phyloP scores from a whole-genome alignment of 2,113 vertebrate genomes.

The Polypterus bichir region DNA sequence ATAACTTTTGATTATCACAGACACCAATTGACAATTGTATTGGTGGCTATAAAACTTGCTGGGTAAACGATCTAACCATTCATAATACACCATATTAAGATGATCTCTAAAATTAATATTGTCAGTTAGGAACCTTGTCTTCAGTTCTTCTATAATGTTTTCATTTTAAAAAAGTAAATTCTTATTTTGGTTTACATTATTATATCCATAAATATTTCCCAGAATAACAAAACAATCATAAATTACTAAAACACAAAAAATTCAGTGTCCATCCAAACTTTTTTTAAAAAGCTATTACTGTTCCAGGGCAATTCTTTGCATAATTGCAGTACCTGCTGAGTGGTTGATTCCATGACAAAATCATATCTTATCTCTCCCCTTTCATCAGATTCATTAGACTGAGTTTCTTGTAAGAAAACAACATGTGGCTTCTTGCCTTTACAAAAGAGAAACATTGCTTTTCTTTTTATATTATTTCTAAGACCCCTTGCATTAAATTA shows the following conservation, averaged over 20 bases:
- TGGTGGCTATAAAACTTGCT: too few species aligned
- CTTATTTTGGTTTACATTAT: constrained; percentile 4
- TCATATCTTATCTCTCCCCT: background rate
- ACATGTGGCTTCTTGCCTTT: constrained; percentile 3
- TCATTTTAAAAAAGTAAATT: background rate
- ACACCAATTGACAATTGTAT: too few species aligned
- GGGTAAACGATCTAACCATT: too few species aligned
- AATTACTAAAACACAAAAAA: background rate
- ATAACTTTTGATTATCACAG: too few species aligned
- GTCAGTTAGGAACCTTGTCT: background rate
- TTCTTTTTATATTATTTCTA: background rate
- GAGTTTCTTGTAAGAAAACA: constrained; percentile 2
- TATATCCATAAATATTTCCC: constrained; percentile 4
- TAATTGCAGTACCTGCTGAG: constrained; percentile 2
- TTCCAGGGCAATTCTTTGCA: background rate
- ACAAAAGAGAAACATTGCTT: background rate
- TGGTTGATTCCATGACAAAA: background rate
- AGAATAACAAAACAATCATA: constrained; percentile 2
- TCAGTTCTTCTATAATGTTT: background rate
- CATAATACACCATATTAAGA: background rate
- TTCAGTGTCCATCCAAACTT: background rate
- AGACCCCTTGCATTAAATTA: constrained; percentile 6
- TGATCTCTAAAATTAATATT: background rate
- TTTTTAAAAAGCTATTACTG: background rate
- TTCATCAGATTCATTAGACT: background rate